Percentiles rank a stretch among this genome's conserved stretches.
phyloP scores from a whole-genome alignment of 2,888 invertebrate species.

The Ophonus ardosiacus region DNA sequence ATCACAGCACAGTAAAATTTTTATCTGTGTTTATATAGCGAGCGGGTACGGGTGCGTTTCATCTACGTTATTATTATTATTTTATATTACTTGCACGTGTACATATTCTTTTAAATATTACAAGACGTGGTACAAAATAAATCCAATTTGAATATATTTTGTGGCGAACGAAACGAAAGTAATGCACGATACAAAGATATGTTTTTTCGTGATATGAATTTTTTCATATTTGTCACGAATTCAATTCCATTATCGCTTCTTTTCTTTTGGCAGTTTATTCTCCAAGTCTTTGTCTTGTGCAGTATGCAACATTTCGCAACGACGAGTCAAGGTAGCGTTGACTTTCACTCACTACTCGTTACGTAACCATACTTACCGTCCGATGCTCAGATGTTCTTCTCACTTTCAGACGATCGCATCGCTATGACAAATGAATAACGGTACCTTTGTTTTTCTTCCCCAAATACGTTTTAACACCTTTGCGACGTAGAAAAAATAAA shows the following conservation, averaged over 20 bases:
- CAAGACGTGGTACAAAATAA: not conserved
- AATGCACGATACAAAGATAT: not conserved
- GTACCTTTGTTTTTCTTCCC: not conserved
- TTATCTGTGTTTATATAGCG: not conserved
- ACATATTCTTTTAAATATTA: not conserved
- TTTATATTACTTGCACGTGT: not conserved
- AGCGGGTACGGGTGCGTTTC: not conserved
- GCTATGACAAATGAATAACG: conserved; percentile 1
- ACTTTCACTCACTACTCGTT: conserved; percentile 51
- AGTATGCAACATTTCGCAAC: conserved; percentile 42
- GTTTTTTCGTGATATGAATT: not conserved
- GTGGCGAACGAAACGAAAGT: not conserved
- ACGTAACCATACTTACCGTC: conserved; percentile 40
- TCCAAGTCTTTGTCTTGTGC: not conserved
- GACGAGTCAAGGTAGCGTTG: conserved; percentile 38
- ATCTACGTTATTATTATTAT: not conserved
- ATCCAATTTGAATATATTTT: not conserved
- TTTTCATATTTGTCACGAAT: not conserved
- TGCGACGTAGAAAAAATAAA: not conserved
- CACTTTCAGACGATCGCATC: conserved; percentile 30
- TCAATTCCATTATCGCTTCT: not conserved
- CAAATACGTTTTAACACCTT: not conserved
- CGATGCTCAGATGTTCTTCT: conserved; percentile 16
- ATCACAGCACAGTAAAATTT: not conserved
- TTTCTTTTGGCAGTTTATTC: not conserved